Evolutionary conservation across 2,113 vertebrate species (phyloP).

Genomic region (Sitta europaea): DNA sequence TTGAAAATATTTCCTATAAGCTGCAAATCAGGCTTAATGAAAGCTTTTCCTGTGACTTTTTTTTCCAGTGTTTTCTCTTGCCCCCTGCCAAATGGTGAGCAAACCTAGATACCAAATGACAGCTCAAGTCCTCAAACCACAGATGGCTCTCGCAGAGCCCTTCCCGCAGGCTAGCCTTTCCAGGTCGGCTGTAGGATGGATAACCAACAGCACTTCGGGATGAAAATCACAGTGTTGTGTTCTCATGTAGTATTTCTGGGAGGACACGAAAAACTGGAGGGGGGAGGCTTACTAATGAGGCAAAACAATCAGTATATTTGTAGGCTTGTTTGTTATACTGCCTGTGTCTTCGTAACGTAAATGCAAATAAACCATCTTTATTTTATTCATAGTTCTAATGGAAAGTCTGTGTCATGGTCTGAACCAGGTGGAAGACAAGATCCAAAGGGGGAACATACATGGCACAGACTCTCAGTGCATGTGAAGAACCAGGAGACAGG

Average conservation of each 20-base stretch:
- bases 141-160: not conserved
- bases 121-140: not conserved
- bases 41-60: not conserved
- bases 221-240: not conserved
- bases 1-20: not conserved
- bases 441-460: constrained; percentile 91
- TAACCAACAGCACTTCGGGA: not conserved
- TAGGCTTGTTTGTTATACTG: constrained; percentile 18
- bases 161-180: not conserved
- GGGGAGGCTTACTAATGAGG: not conserved
- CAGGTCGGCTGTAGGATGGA: not conserved
- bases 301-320: not conserved
- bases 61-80: not conserved
- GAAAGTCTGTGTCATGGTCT: constrained; percentile 99
- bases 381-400: constrained; percentile 99
- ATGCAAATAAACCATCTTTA: constrained; percentile 84
- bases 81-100: not conserved
- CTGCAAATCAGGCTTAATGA: not conserved
- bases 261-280: not conserved
- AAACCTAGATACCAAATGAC: not conserved
- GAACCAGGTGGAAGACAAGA: constrained; percentile 98
- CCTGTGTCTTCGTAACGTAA: constrained; percentile 13
- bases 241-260: not conserved
- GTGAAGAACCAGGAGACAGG: constrained; percentile 95
- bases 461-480: constrained; percentile 99